Percentiles rank a stretch among this genome's conserved stretches.
These are phyloP conservation scores for Petrocephalus microphthalmus DNA, from an alignment of 2,113 vertebrate genomes.

Conservation along the genomic window DNA sequence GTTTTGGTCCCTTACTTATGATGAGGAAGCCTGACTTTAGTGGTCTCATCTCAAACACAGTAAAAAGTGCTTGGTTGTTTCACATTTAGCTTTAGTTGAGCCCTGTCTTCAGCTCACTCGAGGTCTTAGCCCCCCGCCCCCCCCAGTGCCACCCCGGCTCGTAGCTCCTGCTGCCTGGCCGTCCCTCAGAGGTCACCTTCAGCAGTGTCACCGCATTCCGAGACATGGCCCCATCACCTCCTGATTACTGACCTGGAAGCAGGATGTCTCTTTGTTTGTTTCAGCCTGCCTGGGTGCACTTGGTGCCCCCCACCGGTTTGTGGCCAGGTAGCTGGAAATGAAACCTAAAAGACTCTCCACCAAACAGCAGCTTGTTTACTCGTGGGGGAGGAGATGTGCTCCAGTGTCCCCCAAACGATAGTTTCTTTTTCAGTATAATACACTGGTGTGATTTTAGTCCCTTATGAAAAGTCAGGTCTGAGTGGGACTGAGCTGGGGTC, in stretches of 20 bases:
- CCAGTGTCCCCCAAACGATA: neutral
- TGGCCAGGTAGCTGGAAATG: neutral
- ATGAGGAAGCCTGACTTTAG: neutral
- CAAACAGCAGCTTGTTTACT: neutral
- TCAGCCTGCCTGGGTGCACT: neutral
- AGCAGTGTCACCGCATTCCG: neutral
- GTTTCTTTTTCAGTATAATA: neutral
- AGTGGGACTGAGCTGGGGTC: neutral
- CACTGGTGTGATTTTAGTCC: neutral
- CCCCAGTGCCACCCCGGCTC: neutral
- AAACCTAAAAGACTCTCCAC: neutral
- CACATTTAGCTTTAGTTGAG: neutral
- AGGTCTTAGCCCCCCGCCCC: too few species aligned
- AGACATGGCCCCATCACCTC: neutral
- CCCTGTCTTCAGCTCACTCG: neutral
- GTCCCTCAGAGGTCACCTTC: neutral
- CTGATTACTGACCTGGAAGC: neutral
- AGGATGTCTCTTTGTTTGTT: neutral
- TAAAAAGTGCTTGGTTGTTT: neutral
- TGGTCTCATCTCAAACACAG: neutral
- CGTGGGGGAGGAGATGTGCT: neutral
- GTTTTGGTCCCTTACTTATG: neutral
- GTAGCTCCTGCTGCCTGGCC: neutral
- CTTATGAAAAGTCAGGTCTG: neutral
- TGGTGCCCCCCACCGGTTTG: neutral